phyloP scores from a whole-genome alignment of 2,888 invertebrate species.

The Anthophora plumipes region DNA sequence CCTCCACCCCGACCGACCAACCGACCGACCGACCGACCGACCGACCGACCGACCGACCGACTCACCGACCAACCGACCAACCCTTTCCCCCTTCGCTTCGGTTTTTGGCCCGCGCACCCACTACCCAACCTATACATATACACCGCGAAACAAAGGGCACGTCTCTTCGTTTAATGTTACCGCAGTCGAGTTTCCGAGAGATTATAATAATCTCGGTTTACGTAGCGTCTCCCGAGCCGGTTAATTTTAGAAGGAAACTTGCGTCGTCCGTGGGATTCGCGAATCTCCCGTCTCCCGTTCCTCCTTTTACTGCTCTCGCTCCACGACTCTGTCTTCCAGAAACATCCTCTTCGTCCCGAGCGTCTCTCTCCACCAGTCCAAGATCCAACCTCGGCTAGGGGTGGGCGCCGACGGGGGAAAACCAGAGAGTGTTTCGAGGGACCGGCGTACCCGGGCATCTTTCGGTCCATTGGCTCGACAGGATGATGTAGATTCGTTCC shows the following conservation, averaged over 20 bases:
- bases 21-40: no score
- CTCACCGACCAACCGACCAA: neutral
- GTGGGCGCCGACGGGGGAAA: no score
- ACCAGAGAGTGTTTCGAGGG: no score
- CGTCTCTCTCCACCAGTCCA: no score
- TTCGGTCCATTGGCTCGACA: slow-evolving; percentile 82
- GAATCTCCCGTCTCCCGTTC: slow-evolving; percentile 64
- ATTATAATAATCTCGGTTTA: slow-evolving; percentile 85
- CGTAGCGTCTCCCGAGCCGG: slow-evolving; percentile 80
- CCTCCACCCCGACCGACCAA: slow-evolving; percentile 34
- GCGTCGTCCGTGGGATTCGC: slow-evolving; percentile 74
- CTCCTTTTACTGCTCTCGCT: neutral
- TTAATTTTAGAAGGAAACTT: slow-evolving; percentile 84
- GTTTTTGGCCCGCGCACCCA: slow-evolving; percentile 43
- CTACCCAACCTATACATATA: slow-evolving; percentile 37
- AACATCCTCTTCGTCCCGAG: no score
- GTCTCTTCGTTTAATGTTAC: slow-evolving; percentile 83
- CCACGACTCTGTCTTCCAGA: neutral
- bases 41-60: no score
- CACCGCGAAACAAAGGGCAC: slow-evolving; percentile 78
- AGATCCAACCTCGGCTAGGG: no score
- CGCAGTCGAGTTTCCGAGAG: slow-evolving; percentile 82
- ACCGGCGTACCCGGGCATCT: no score
- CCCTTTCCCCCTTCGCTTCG: slow-evolving; percentile 38
- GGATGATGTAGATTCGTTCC: slow-evolving; percentile 81